phyloP scores from a whole-genome alignment of 2,888 invertebrate species.

The Caenorhabditis drosophilae region DNA sequence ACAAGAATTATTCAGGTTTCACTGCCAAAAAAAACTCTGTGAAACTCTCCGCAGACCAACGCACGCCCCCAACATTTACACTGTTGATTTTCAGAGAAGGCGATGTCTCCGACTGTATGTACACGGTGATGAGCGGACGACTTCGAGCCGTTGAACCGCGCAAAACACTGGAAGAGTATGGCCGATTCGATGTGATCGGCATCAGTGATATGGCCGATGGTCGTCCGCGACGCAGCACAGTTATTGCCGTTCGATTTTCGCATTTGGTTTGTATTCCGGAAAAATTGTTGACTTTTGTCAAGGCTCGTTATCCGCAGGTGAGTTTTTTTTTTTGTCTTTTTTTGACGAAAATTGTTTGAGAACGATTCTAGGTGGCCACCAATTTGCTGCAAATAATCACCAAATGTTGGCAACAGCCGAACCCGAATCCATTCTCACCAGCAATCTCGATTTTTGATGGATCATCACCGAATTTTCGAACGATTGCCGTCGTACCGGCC shows the following conservation, averaged over 20 bases:
- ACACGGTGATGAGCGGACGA: slow-evolving; percentile 35
- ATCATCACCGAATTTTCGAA: slow-evolving; percentile 85
- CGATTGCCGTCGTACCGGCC: slow-evolving; percentile 92
- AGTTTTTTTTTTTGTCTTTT: slow-evolving; percentile 1
- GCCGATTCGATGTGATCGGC: slow-evolving; percentile 31
- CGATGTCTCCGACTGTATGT: slow-evolving; percentile 31
- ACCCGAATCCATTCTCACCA: slow-evolving; percentile 10
- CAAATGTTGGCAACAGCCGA: slow-evolving; percentile 50
- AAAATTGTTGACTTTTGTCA: slow-evolving; percentile 92
- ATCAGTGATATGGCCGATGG: slow-evolving; percentile 43
- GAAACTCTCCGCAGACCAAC: no score
- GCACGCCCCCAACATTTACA: neutral
- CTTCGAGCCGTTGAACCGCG: slow-evolving; percentile 24
- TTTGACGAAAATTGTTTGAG: neutral
- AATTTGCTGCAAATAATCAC: slow-evolving; percentile 92
- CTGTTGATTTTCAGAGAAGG: slow-evolving; percentile 12
- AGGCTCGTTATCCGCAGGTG: slow-evolving; percentile 86
- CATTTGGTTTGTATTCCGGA: slow-evolving; percentile 89
- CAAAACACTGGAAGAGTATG: slow-evolving; percentile 37
- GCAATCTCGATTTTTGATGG: no score
- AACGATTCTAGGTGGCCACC: slow-evolving; percentile 78
- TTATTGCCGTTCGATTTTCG: slow-evolving; percentile 83
- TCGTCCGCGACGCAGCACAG: slow-evolving; percentile 81
- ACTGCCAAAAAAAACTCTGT: neutral
- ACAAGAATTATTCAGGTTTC: slow-evolving; percentile 25